Evolutionary conservation across 2,797 vertebrate genomes (phyloP).

Genomic region (Acanthurus leucopareius): DNA sequence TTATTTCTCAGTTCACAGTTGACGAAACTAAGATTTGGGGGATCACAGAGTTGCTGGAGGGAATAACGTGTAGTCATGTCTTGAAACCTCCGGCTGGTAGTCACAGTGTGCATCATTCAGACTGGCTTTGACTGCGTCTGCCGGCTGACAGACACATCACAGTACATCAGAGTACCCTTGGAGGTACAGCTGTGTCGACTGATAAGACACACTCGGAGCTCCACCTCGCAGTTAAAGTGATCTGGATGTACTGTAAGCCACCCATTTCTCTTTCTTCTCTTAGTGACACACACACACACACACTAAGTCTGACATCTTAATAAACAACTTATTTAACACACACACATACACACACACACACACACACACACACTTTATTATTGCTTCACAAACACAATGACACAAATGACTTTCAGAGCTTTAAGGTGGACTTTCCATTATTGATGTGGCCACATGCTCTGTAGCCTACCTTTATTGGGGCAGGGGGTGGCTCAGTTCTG

Average conservation of each 20-base stretch:
- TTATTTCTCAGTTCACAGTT: constrained; percentile 30
- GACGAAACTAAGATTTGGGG: constrained; percentile 51
- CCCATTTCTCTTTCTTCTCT: constrained; percentile 20
- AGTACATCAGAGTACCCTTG: constrained; percentile 53
- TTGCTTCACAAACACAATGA: constrained; percentile 5
- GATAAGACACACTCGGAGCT: constrained; percentile 69
- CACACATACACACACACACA: neutral
- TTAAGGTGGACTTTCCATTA: constrained; percentile 81
- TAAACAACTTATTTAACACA: constrained; percentile 19
- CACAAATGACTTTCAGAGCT: constrained; percentile 48
- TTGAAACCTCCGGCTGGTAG: constrained; percentile 46
- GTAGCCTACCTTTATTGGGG: constrained; percentile 70
- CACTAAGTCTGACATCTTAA: constrained; percentile 1
- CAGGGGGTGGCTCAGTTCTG: constrained; percentile 67
- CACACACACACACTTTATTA: neutral
- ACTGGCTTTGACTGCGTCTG: constrained; percentile 29
- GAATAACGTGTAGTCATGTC: constrained; percentile 32
- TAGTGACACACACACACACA: constrained; percentile 2
- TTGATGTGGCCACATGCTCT: constrained; percentile 85
- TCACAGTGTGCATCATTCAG: constrained; percentile 44
- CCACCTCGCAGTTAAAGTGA: constrained; percentile 63
- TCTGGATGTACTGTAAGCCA: constrained; percentile 43
- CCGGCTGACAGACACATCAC: constrained; percentile 46
- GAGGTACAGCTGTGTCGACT: constrained; percentile 68
- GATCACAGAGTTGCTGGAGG: constrained; percentile 60